Base-by-base conservation (phyloP, 2,113 vertebrate species). In the Gorsachius goisagi region DNA sequence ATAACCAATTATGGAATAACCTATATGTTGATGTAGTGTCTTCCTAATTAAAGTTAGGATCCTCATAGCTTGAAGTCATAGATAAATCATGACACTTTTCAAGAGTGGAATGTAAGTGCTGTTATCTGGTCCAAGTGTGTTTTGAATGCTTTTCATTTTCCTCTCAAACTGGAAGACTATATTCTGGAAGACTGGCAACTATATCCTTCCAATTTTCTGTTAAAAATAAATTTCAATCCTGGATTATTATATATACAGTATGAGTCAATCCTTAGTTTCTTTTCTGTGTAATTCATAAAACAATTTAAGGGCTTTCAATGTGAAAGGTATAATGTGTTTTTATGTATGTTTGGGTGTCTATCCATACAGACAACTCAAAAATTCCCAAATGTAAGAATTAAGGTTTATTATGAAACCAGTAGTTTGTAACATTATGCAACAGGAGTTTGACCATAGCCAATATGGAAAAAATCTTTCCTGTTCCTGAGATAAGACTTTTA, bases 11-110 rank as follows among this genome's bases (percentile, higher is more conserved):
- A 45, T n/a, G 28, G 12, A 63, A 67, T 37, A 74, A 49, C 1
- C 2, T 45, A 1, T 53, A 33, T 10, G 4, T 14, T 45, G 4
- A 0, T 14, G 9, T 32, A n/a, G 5, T 49, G 85, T 50, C n/a
- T 81, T 87, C n/a, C 24, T 77, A 35, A 28, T 56, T 27, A 53
- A 64, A 81, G 15, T 30, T 21, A 37, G n/a, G 9, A 35, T 58
- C 17, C 10, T 67, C n/a, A 26, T 27, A 89, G 18, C 21, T 30
- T 81, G 19, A 59, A 75, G 33, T 55, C 9, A 26, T 18, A 6
- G 2, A 44, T 62, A 53, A 60, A 9, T 37, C 30, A 49, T 12
- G 10, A 47, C 15, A 59, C 14, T 88, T 93, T 53, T 14, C 30
- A 53, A 39, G 47, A 66, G 0, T 16, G 6, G 5, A 81, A 66